Evolutionary conservation across 2,888 invertebrate species (phyloP).

Genomic region (Atrina japonica): DNA sequence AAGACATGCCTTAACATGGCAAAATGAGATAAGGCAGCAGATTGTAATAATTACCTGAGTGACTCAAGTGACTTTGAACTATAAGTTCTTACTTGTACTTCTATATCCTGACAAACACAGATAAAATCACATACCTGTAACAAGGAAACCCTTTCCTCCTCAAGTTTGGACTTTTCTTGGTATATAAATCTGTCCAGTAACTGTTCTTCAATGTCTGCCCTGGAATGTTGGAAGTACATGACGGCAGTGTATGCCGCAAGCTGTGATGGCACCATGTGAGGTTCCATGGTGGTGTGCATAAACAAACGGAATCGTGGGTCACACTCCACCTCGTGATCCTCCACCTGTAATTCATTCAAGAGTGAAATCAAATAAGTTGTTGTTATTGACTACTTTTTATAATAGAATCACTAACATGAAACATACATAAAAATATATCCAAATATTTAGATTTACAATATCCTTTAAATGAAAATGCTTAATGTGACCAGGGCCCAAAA

Average conservation of each 20-base stretch:
- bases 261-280: slow-evolving; percentile 74
- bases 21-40: too few species aligned
- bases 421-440: neutral
- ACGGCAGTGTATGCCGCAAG: slow-evolving; percentile 77
- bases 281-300: slow-evolving; percentile 78
- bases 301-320: slow-evolving; percentile 79
- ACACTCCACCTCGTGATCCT: slow-evolving; percentile 81
- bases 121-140: slow-evolving; percentile 69
- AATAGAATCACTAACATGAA: too few species aligned
- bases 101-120: neutral
- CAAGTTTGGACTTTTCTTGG: slow-evolving; percentile 79
- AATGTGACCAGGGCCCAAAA: too few species aligned
- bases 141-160: slow-evolving; percentile 76
- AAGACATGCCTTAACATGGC: too few species aligned
- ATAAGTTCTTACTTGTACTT: too few species aligned
- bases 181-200: slow-evolving; percentile 78
- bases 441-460: too few species aligned
- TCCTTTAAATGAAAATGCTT: too few species aligned
- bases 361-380: too few species aligned
- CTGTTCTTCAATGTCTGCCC: slow-evolving; percentile 76
- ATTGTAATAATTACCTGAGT: too few species aligned
- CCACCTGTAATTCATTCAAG: slow-evolving; percentile 76
- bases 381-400: too few species aligned
- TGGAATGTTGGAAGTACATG: slow-evolving; percentile 76
- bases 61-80: too few species aligned